A percentile compares a stretch with the other conserved stretches of the same genome.
phyloP scores from a whole-genome alignment of 2,113 vertebrate genomes.

The Myanophis thanlyinensis region DNA sequence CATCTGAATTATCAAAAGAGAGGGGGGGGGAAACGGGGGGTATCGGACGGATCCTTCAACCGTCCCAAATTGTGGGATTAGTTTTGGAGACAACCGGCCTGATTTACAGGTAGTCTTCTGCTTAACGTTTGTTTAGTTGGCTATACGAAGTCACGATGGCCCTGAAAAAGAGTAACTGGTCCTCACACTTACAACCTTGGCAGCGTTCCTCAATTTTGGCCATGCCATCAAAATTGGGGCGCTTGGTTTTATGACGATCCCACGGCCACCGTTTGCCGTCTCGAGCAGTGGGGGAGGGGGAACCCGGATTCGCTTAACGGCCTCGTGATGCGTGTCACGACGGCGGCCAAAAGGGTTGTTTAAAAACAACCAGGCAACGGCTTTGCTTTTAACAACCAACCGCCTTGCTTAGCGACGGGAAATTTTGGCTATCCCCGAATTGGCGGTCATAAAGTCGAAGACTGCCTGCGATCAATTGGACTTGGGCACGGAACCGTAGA shows the following conservation, averaged over 20 bases:
- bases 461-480: background rate
- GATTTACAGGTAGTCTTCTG: background rate
- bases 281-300: too few relatives aligned
- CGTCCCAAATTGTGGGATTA: background rate
- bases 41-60: background rate
- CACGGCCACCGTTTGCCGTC: too few relatives aligned
- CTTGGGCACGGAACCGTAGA: background rate
- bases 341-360: too few relatives aligned
- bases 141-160: background rate
- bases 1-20: background rate
- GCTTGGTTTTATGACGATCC: too few relatives aligned
- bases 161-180: background rate
- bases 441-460: background rate
- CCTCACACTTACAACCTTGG: too few relatives aligned
- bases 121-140: rapidly evolving
- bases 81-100: background rate
- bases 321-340: too few relatives aligned
- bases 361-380: too few relatives aligned
- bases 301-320: too few relatives aligned
- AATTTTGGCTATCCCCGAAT: background rate
- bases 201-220: too few relatives aligned
- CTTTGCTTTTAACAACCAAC: too few relatives aligned
- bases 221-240: too few relatives aligned
- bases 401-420: too few relatives aligned
- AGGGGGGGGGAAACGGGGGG: rapidly evolving